Base-by-base conservation (phyloP, 2,797 vertebrate genomes). In the Carapus acus region DNA sequence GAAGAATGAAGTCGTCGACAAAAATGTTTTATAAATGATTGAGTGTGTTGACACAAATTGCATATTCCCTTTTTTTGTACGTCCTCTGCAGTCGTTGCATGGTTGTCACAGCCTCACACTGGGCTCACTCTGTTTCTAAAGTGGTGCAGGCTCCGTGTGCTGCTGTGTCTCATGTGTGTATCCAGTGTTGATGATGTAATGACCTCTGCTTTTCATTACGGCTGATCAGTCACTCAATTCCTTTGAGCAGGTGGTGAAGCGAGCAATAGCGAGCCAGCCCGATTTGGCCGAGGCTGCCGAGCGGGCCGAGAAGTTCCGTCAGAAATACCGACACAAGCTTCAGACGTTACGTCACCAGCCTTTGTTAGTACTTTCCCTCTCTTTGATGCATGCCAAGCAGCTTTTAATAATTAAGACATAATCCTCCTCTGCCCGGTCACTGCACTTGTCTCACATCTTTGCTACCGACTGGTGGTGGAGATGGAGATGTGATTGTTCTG, bases 321-420 rank as follows among this genome's bases (percentile, higher is more conserved):
- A 93, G 78, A 99, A 99, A 47, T 99, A 98, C 79, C 77, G 91
- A 82, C 89, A 94, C 60, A 99, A 99, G 79, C 90, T 98, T 1
- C 92, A 98, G 85, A 95, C 94, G 0, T 89, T 99, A 41, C 86
- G 94, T 3, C 89, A 94, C 17, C 96, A 99, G 81, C 96, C 96
- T 1, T 98, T 95, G 96, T 99, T 79, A 93, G 93, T 74, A 33
- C 2, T 6, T 8, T 13, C 41, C 38, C 15, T n/a, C 2, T 17
- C 7, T 67, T n/a, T 11, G 51, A 11, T 37, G 24, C 46, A 22
- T 33, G 23, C 24, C 8, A 2, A 1, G 24, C 5, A 4, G 24
- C 31, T 2, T 33, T 33, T 33, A 33, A 33, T 33, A 42, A 67
- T 54, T 59, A 33, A 50, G 69, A 49, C 24, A 5, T 9, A 27